These are phyloP conservation scores for Agapornis canus DNA, from an alignment of 2,797 vertebrate species.

Conservation along the genomic window DNA sequence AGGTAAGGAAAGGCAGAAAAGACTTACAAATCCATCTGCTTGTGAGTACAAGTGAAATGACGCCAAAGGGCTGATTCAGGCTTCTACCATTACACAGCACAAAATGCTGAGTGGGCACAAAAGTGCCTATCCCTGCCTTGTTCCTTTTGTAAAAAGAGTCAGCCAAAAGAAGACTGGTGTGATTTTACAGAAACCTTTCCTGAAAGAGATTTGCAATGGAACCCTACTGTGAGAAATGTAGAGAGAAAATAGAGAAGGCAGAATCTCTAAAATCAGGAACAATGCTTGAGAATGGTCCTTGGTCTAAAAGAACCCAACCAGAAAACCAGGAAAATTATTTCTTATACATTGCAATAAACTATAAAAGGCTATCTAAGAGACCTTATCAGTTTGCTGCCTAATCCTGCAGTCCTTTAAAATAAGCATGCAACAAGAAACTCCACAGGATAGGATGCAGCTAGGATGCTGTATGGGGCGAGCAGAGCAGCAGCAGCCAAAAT, in stretches of 20 bases:
- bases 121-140: neutral
- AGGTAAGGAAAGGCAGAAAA: neutral
- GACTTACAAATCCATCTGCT: neutral
- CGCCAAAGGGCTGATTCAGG: neutral
- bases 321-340: neutral
- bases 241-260: neutral
- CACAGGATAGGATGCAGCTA: fast-evolving
- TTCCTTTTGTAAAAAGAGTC: neutral
- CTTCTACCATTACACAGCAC: neutral
- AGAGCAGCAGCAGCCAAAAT: neutral
- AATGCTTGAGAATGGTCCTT: neutral
- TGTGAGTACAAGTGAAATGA: neutral
- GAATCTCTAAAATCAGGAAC: neutral
- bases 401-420: neutral
- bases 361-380: neutral
- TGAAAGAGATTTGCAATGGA: neutral
- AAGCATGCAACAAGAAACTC: fast-evolving
- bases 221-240: neutral
- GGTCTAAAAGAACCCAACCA: neutral
- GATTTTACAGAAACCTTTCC: neutral
- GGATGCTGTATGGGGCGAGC: neutral
- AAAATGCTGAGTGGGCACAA: neutral
- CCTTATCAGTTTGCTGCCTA: neutral
- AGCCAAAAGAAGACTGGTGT: neutral
- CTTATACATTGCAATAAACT: neutral